These are phyloP conservation scores for Mionectes olivaceus DNA, from an alignment of 2,797 vertebrate species.

Conservation along the genomic window DNA sequence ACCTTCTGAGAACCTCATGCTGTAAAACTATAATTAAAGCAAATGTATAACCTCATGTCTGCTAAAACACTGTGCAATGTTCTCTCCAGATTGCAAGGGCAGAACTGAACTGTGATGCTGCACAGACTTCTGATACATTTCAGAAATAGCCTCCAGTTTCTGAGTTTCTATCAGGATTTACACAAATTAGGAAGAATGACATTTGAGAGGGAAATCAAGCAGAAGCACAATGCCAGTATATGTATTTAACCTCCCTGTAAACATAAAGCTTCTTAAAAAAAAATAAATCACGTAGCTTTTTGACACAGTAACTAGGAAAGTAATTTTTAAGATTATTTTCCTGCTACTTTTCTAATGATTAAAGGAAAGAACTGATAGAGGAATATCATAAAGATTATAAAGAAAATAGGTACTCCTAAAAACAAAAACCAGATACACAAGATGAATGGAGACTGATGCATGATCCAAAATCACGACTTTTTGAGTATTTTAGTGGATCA, in stretches of 20 bases:
- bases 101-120: neutral
- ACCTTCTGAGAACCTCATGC: neutral
- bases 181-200: neutral
- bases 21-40: neutral
- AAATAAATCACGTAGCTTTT: neutral
- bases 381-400: neutral
- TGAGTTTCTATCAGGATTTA: neutral
- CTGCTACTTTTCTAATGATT: neutral
- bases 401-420: neutral
- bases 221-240: neutral
- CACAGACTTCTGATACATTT: neutral
- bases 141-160: slow-evolving; percentile 3
- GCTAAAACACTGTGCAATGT: slow-evolving; percentile 22
- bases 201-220: neutral
- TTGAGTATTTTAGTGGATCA: neutral
- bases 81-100: slow-evolving; percentile 52
- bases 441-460: neutral
- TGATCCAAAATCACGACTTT: neutral
- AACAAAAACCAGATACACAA: neutral
- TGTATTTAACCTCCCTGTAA: neutral
- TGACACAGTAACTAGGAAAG: neutral
- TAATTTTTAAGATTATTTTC: neutral
- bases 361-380: slow-evolving; percentile 27
- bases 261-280: neutral
- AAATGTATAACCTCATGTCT: neutral